These are phyloP conservation scores for Athalia circularis DNA, from an alignment of 2,888 invertebrate species.

Conservation along the genomic window DNA sequence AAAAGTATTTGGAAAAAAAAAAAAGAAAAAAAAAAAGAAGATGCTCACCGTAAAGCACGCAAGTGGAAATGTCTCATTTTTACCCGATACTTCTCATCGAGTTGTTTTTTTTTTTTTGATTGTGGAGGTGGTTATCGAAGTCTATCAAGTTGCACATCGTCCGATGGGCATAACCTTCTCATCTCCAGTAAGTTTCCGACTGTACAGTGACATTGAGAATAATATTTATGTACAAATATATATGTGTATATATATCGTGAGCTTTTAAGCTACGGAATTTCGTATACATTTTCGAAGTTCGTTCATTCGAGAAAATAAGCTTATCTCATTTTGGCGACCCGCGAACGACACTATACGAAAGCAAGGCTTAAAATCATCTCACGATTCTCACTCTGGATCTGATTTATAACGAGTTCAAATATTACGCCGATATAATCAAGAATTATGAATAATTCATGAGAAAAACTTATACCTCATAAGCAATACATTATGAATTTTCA, in stretches of 20 bases:
- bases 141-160: too few species aligned
- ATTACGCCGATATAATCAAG: not conserved
- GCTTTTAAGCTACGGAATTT: not conserved
- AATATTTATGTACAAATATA: too few species aligned
- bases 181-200: too few species aligned
- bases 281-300: not conserved
- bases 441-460: not conserved
- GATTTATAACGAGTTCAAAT: slow-evolving; percentile 12
- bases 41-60: not conserved
- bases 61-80: slow-evolving; percentile 1
- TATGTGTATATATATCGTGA: not conserved
- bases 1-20: slow-evolving; percentile 42
- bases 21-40: too few species aligned
- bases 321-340: slow-evolving; percentile 4
- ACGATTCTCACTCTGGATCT: not conserved
- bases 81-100: not conserved
- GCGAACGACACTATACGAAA: not conserved
- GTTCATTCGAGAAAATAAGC: slow-evolving; percentile 5
- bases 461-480: slow-evolving; percentile 20
- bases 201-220: too few species aligned
- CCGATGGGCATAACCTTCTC: too few species aligned
- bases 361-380: not conserved
- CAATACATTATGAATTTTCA: too few species aligned
- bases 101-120: not conserved
- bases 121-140: too few species aligned